Conservation (phyloP, 1,140 invertebrate species). For the Cotesia vestalis region DNA sequence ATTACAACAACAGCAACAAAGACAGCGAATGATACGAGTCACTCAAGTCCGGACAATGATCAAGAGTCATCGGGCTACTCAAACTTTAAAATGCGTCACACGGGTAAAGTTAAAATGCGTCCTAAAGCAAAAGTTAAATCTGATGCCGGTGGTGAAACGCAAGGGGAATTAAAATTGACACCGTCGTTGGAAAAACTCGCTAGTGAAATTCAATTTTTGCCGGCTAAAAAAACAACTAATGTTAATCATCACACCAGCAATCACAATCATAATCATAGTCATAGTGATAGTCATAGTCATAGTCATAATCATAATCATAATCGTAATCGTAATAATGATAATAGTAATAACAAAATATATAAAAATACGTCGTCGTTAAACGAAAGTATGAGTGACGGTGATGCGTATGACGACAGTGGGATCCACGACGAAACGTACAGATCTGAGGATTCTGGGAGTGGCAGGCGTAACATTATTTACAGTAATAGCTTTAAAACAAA, state of each 20-base stretch:
- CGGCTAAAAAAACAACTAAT: constrained; percentile 40
- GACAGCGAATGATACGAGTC: constrained; percentile 22
- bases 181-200: constrained; percentile 54
- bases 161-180: constrained; percentile 49
- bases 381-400: constrained; percentile 16
- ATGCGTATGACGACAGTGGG: constrained; percentile 25
- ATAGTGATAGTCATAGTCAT: background rate
- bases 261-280: background rate
- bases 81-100: constrained; percentile 44
- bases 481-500: constrained; percentile 58
- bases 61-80: constrained; percentile 47
- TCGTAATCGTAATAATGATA: background rate
- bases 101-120: constrained; percentile 40
- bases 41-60: constrained; percentile 28
- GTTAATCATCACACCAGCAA: background rate
- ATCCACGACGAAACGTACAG: constrained; percentile 44
- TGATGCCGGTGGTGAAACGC: constrained; percentile 27
- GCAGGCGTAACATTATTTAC: constrained; percentile 47
- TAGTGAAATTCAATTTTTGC: constrained; percentile 54
- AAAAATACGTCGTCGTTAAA: constrained; percentile 18
- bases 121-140: constrained; percentile 41
- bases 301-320: no score
- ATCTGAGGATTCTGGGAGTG: constrained; percentile 49
- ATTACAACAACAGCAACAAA: no score
- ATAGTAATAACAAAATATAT: background rate